A percentile compares a stretch with the other conserved stretches of the same genome.
phyloP scores from a whole-genome alignment of 2,888 invertebrate genomes.

The Sinotaia quadrata region DNA sequence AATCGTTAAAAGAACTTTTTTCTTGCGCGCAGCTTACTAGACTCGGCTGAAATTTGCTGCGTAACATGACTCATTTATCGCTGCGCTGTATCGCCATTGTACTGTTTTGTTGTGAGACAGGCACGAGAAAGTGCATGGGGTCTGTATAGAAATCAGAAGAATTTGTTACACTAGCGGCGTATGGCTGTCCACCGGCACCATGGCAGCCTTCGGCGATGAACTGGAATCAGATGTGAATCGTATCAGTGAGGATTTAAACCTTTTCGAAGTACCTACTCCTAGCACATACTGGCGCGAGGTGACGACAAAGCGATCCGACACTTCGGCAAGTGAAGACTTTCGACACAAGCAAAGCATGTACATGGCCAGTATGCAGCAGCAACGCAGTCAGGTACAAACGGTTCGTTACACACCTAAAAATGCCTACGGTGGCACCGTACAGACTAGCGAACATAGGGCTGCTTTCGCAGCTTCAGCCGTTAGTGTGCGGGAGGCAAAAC shows the following conservation, averaged over 20 bases:
- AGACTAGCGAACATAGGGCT: constrained; percentile 31
- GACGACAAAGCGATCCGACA: constrained; percentile 38
- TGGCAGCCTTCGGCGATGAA: constrained; percentile 41
- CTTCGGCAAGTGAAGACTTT: constrained; percentile 35
- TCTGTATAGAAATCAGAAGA: constrained; percentile 6
- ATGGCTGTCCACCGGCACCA: constrained; percentile 31
- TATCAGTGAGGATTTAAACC: constrained; percentile 38
- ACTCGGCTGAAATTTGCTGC: background rate
- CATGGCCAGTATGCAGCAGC: constrained; percentile 36
- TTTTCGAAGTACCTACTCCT: constrained; percentile 41
- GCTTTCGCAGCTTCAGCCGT: constrained; percentile 32
- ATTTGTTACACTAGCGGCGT: background rate
- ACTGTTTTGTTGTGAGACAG: constrained; percentile 23
- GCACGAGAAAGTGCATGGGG: constrained; percentile 1
- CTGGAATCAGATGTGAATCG: constrained; percentile 38
- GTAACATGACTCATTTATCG: constrained; percentile 29
- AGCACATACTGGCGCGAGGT: constrained; percentile 39
- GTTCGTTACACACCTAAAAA: constrained; percentile 38
- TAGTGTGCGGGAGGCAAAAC: constrained; percentile 36
- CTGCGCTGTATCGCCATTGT: constrained; percentile 27
- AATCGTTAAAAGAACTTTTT: constrained; percentile 16
- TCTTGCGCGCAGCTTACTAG: constrained; percentile 9
- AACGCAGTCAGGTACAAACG: constrained; percentile 31
- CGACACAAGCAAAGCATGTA: constrained; percentile 35
- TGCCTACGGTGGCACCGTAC: constrained; percentile 32